A percentile compares a stretch with the other conserved stretches of the same genome.
Evolutionary conservation across 2,113 vertebrate genomes (phyloP).

Genomic region (Lathamus discolor): DNA sequence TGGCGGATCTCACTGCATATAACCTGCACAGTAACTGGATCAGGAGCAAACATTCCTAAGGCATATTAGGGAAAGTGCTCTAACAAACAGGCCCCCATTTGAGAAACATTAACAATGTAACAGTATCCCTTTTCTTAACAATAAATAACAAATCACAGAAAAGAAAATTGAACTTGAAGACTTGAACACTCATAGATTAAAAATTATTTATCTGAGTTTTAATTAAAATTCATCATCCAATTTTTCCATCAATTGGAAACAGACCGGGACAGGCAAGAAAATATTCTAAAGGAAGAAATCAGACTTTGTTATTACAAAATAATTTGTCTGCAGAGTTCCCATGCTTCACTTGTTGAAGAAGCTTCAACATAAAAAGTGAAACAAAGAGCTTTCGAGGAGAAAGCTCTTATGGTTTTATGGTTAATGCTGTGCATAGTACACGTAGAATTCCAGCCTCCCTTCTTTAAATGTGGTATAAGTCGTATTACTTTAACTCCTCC

Average conservation of each 20-base stretch:
- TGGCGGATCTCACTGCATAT: background rate
- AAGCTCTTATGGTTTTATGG: background rate
- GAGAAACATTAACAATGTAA: background rate
- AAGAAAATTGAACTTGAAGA: background rate
- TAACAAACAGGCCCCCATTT: background rate
- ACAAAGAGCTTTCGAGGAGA: background rate
- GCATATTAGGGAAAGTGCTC: background rate
- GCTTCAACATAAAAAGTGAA: background rate
- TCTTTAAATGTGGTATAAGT: background rate
- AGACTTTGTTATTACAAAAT: background rate
- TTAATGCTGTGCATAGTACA: background rate
- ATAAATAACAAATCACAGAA: background rate
- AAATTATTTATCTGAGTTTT: background rate
- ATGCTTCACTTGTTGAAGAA: background rate
- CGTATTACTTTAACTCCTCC: background rate
- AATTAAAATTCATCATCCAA: background rate
- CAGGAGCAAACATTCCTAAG: background rate
- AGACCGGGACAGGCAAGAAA: background rate
- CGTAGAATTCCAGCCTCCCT: background rate
- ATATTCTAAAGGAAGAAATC: background rate
- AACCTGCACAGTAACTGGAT: background rate
- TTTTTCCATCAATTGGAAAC: background rate
- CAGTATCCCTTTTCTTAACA: background rate
- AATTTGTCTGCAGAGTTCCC: background rate
- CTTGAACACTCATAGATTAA: background rate